Percentiles rank a stretch among this genome's conserved stretches.
Conservation (phyloP, 2,797 vertebrate genomes). For the Mergus octosetaceus region DNA sequence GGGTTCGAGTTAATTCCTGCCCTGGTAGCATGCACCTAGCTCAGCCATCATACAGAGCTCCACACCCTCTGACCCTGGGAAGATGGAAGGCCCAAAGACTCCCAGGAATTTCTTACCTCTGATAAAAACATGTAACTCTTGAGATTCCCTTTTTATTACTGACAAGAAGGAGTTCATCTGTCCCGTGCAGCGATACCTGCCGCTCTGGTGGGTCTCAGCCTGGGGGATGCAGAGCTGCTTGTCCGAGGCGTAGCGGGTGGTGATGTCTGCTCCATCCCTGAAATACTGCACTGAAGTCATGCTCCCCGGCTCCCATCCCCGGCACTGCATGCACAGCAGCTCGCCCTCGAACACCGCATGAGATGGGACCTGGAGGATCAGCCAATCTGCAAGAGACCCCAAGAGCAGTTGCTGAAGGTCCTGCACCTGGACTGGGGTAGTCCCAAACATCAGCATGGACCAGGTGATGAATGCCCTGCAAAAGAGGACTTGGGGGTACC, state of each 20-base stretch:
- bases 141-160: neutral
- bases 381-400: neutral
- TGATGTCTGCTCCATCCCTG: neutral
- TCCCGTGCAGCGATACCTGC: neutral
- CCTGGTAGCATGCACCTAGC: neutral
- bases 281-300: fast-evolving
- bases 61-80: neutral
- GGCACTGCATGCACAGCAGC: neutral
- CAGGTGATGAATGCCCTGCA: neutral
- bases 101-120: neutral
- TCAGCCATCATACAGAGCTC: neutral
- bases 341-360: neutral
- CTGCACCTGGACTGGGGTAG: neutral
- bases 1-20: neutral
- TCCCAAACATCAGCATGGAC: neutral
- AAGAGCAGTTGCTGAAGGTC: neutral
- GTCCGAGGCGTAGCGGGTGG: fast-evolving
- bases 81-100: neutral
- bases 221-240: neutral
- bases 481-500: neutral
- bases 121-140: neutral
- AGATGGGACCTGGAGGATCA: neutral
- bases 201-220: neutral
- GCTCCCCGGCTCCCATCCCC: neutral
- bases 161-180: neutral